A percentile compares a stretch with the other conserved stretches of the same genome.
Conservation (phyloP, 2,888 invertebrate species). For the Asteroscopus sphinx region DNA sequence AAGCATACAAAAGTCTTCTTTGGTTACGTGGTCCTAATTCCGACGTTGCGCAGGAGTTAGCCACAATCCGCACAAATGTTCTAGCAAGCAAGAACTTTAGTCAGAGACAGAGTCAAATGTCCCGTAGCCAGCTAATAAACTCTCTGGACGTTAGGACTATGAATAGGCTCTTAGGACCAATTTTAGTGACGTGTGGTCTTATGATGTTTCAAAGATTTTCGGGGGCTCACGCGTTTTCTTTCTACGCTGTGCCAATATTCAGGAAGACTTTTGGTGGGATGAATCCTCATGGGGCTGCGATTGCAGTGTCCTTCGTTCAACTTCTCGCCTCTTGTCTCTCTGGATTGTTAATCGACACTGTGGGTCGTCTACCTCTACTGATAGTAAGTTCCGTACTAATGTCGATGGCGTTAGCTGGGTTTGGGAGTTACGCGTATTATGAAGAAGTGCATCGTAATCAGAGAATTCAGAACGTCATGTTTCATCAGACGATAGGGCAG, state of each 20-base stretch:
- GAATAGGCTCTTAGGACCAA: conserved; percentile 91
- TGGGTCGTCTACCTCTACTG: conserved; percentile 95
- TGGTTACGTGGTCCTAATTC: conserved; percentile 96
- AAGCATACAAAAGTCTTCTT: conserved; percentile 91
- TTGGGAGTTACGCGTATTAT: conserved; percentile 96
- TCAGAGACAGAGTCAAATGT: conserved; percentile 84
- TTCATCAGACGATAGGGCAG: conserved; percentile 89
- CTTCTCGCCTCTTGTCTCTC: conserved; percentile 95
- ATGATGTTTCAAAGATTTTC: conserved; percentile 97
- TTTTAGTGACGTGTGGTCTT: conserved; percentile 94
- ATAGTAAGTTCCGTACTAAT: conserved; percentile 95
- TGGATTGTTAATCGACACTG: conserved; percentile 95
- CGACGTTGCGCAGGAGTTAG: conserved; percentile 93
- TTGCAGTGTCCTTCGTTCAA: conserved; percentile 96
- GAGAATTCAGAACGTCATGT: conserved; percentile 86
- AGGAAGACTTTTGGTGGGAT: conserved; percentile 95
- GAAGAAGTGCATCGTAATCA: conserved; percentile 91
- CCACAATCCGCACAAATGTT: conserved; percentile 92
- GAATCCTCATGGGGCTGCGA: conserved; percentile 95
- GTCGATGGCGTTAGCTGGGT: conserved; percentile 95
- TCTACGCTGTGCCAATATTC: conserved; percentile 96
- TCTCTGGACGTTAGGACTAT: conserved; percentile 84
- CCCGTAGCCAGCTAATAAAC: conserved; percentile 80
- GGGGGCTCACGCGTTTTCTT: conserved; percentile 95
- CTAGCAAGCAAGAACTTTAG: conserved; percentile 88